Conservation (phyloP, 2,797 vertebrate species). For the Notolepis coatsorum region DNA sequence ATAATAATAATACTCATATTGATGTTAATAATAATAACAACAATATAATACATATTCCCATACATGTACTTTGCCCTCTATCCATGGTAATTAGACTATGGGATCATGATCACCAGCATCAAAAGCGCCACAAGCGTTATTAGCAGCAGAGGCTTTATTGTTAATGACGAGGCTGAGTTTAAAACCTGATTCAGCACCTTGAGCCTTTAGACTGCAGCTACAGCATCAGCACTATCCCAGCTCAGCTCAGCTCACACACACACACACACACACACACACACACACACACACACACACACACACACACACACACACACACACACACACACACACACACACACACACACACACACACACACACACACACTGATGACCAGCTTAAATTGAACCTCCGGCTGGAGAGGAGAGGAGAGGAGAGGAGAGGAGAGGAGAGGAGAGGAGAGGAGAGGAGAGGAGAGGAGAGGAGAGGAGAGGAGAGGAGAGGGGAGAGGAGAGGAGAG, state of each 20-base stretch:
- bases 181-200: conserved; percentile 30
- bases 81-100: too few species aligned
- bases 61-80: too few species aligned
- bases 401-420: not conserved
- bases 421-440: conserved; percentile 7
- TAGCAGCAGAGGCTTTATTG: not conserved
- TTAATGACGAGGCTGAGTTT: conserved; percentile 16
- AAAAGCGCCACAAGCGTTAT: not conserved
- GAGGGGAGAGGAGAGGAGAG: conserved; percentile 24
- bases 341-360: too few species aligned
- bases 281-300: too few species aligned
- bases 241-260: conserved; percentile 26
- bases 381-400: conserved; percentile 35
- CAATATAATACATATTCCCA: too few species aligned
- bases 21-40: too few species aligned
- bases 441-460: conserved; percentile 23
- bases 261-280: too few species aligned
- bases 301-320: too few species aligned
- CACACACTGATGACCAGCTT: conserved; percentile 35
- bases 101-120: not conserved
- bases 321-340: too few species aligned
- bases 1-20: too few species aligned
- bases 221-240: conserved; percentile 52
- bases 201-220: conserved; percentile 1
- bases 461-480: conserved; percentile 10